Base-by-base conservation (phyloP, 2,113 vertebrate genomes). In the Siphamia tubifer region DNA sequence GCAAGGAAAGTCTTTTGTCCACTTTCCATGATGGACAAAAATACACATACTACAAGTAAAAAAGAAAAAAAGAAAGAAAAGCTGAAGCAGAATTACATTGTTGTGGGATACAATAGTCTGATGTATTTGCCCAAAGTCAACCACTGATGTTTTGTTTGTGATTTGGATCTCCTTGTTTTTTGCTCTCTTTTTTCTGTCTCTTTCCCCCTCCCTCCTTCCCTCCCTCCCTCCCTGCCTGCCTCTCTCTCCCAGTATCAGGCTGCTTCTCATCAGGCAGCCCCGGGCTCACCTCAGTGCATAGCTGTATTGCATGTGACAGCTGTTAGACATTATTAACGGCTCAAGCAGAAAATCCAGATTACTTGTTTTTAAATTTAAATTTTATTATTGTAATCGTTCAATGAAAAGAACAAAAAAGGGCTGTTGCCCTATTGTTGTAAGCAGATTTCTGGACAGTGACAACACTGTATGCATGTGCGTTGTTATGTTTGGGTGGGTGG, bases 291-390 rank as follows among this genome's bases (percentile, higher is more conserved):
- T 85, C 79, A 53, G 60, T 3, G 66, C 61, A 54, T 69, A 68
- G 69, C 79, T 27, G 21, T 65, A 77, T 80, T 76, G 75, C 76
- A 67, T 84, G 84, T 85, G 90, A 91, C 91, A 92, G 91, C 90
- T 91, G 92, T 87, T 89, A 57, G 74, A 88, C 88, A 88, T 92
- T 90, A 90, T 92, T 93, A 90, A 86, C 85, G 43, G 81, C 80
- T 87, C 88, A 91, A 76, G 89, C 90, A 83, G 82, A 90, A 90
- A 92, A 90, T 90, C 88, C 89, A 87, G 86, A 92, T 92, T 86
- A 90, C 73, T 78, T 89, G 81, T 93, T 92, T 87, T 87, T 82
- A 90, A 66, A 91, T 90, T 90, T 86, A 74, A 83, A 64, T 87
- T 87, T 87, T 90, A 84, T 92, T 88, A 88, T 87, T 89, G 81